A percentile compares a stretch with the other conserved stretches of the same genome.
Evolutionary conservation across 2,797 vertebrate species (phyloP).

Genomic region (Luscinia luscinia): DNA sequence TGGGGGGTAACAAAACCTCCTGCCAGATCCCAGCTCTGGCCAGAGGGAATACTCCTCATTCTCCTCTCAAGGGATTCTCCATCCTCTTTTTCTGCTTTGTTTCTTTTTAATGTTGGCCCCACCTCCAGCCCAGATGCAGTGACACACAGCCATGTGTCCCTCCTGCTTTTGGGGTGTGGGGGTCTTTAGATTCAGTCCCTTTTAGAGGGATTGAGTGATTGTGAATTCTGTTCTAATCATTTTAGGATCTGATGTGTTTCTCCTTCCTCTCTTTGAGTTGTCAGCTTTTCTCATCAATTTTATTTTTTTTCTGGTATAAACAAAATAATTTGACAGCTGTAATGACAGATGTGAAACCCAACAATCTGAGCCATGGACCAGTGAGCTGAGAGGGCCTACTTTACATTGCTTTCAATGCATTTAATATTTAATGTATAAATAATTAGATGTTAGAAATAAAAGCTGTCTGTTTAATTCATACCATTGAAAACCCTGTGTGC

Average conservation of each 20-base stretch:
- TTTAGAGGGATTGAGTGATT: not conserved
- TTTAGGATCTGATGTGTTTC: not conserved
- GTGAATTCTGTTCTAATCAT: not conserved
- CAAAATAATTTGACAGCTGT: slow-evolving; percentile 19
- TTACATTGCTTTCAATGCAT: not conserved
- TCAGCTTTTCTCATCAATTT: not conserved
- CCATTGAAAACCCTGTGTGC: not conserved
- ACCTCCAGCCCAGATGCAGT: too few species aligned
- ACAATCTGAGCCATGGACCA: not conserved
- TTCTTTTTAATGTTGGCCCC: not conserved
- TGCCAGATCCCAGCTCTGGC: not conserved
- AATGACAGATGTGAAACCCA: slow-evolving; percentile 4
- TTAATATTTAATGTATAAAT: slow-evolving; percentile 35
- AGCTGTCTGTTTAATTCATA: slow-evolving; percentile 41
- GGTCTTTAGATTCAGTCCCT: not conserved
- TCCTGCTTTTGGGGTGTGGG: not conserved
- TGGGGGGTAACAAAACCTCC: not conserved
- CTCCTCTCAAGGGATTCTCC: not conserved
- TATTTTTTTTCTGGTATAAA: not conserved
- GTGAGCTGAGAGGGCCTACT: not conserved
- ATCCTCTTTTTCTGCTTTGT: not conserved
- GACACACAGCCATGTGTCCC: rapidly evolving
- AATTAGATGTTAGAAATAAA: slow-evolving; percentile 51
- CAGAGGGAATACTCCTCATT: not conserved
- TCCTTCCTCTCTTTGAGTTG: not conserved